phyloP scores from a whole-genome alignment of 2,888 invertebrate genomes.

The Agelastica alni region DNA sequence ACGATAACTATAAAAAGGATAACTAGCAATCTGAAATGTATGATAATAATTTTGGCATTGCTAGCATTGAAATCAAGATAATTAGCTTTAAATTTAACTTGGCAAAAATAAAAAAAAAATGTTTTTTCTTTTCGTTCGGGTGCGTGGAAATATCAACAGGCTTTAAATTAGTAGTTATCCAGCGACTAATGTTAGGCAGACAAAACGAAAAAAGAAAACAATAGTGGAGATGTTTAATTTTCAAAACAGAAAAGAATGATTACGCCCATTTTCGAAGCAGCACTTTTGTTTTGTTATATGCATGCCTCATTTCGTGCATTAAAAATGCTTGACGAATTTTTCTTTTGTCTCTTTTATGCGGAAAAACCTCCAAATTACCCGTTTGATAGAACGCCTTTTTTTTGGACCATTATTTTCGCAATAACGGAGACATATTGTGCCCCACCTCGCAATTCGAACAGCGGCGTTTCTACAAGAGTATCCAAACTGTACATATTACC shows the following conservation, averaged over 20 bases:
- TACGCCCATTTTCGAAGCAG: slow-evolving; percentile 24
- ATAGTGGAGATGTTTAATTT: slow-evolving; percentile 21
- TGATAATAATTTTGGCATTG: no score
- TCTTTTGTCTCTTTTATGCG: slow-evolving; percentile 33
- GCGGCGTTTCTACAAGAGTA: background rate
- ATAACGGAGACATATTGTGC: slow-evolving; percentile 29
- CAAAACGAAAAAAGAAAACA: slow-evolving; percentile 4
- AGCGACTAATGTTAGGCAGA: background rate
- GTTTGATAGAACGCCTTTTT: slow-evolving; percentile 35
- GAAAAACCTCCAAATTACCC: slow-evolving; percentile 37
- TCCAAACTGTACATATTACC: no score
- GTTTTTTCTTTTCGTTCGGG: no score
- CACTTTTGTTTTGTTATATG: slow-evolving; percentile 37
- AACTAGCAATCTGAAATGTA: no score
- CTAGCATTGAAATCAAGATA: no score
- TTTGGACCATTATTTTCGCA: slow-evolving; percentile 32
- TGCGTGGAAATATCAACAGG: background rate
- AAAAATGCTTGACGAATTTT: slow-evolving; percentile 40
- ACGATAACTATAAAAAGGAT: no score
- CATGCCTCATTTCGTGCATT: slow-evolving; percentile 37
- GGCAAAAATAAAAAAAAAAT: no score
- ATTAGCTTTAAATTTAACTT: no score
- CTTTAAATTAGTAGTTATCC: background rate
- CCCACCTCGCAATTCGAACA: background rate
- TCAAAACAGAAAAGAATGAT: slow-evolving; percentile 20